A percentile compares a stretch with the other conserved stretches of the same genome.
These are phyloP conservation scores for Oceanites oceanicus DNA, from an alignment of 2,113 vertebrate genomes.

Conservation along the genomic window DNA sequence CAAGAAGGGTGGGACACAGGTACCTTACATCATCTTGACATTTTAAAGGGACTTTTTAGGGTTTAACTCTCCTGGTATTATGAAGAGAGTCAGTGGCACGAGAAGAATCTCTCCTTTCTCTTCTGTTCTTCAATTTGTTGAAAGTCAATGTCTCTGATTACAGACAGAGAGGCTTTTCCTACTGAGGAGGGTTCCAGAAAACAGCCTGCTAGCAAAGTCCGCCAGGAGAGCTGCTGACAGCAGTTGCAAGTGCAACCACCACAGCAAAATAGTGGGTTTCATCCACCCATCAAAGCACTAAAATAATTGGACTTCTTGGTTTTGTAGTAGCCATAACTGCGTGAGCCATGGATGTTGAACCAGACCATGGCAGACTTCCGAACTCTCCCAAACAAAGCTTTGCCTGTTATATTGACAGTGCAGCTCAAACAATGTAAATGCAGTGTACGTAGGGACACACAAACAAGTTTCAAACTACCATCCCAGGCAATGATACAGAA, in stretches of 20 bases:
- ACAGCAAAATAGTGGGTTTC: not conserved
- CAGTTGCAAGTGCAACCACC: not conserved
- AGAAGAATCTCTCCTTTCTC: not conserved
- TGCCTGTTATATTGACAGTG: not conserved
- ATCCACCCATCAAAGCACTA: not conserved
- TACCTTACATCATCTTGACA: constrained; percentile 45
- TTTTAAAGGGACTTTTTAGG: not conserved
- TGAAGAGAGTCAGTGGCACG: not conserved
- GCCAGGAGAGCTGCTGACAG: not conserved
- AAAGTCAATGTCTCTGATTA: not conserved
- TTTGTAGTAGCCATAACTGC: not conserved
- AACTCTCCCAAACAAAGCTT: not conserved
- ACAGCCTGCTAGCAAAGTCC: not conserved
- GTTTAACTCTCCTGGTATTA: not conserved
- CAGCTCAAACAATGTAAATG: not conserved
- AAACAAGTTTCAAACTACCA: not conserved
- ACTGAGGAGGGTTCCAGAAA: not conserved
- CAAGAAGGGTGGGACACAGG: constrained; percentile 55
- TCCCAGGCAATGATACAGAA: not conserved
- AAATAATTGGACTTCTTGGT: not conserved
- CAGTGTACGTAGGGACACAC: fast-evolving
- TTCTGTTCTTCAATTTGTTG: not conserved
- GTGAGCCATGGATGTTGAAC: not conserved
- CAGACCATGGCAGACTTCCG: not conserved
- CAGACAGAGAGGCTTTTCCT: not conserved